These are phyloP conservation scores for Gonatopus flavifemur DNA, from an alignment of 1,140 invertebrate genomes.

Conservation along the genomic window DNA sequence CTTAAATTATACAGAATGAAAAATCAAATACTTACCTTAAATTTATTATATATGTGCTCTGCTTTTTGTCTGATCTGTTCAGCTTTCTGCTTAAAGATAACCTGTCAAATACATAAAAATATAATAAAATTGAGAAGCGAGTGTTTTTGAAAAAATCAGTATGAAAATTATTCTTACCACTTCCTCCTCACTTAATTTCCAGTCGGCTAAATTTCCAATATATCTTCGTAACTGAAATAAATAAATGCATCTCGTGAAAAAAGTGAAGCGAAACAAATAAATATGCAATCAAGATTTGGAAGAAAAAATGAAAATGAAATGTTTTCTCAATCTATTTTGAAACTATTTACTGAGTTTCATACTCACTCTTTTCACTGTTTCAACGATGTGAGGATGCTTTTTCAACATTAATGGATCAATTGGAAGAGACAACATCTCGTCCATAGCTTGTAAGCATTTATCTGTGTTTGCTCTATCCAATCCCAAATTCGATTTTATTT, in stretches of 20 bases:
- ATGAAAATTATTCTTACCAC: conserved; percentile 37
- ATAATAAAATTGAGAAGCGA: not conserved
- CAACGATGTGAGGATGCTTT: conserved; percentile 81
- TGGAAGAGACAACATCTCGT: conserved; percentile 65
- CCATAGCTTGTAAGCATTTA: conserved; percentile 63
- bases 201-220: conserved; percentile 72
- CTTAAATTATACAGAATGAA: not conserved
- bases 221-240: conserved; percentile 64
- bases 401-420: conserved; percentile 79
- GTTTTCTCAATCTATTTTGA: too few relatives aligned
- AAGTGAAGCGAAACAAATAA: conserved; percentile 2
- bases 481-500: conserved; percentile 70
- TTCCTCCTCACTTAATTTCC: conserved; percentile 69
- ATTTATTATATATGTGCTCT: conserved; percentile 65
- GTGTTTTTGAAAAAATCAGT: not conserved
- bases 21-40: conserved; percentile 60
- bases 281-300: not conserved
- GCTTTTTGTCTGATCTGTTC: conserved; percentile 68
- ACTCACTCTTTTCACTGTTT: conserved; percentile 68
- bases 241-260: conserved; percentile 6
- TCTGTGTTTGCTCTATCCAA: conserved; percentile 68
- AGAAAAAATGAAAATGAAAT: too few relatives aligned
- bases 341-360: not conserved
- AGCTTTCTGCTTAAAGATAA: conserved; percentile 66
- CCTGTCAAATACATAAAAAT: conserved; percentile 26